These are phyloP conservation scores for Sarcophaga bullata DNA, from an alignment of 1,140 invertebrate species.

Conservation along the genomic window DNA sequence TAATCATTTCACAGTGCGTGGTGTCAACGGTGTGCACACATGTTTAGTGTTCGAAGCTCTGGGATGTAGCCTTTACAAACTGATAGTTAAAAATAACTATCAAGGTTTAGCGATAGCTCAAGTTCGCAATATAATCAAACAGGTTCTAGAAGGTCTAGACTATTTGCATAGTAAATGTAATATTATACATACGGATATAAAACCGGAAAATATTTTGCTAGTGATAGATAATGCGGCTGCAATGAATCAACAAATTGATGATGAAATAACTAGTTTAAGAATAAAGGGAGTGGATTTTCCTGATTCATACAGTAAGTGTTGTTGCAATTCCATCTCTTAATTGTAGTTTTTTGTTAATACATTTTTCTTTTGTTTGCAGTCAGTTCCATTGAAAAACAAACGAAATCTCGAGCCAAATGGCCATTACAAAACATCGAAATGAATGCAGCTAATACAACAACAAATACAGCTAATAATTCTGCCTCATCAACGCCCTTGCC, in stretches of 20 bases:
- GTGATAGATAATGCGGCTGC: slow-evolving; percentile 86
- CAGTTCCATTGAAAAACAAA: slow-evolving; percentile 64
- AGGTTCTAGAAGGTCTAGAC: slow-evolving; percentile 93
- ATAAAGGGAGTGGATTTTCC: slow-evolving; percentile 69
- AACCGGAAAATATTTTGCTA: slow-evolving; percentile 98
- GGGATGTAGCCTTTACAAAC: slow-evolving; percentile 95
- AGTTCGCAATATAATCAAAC: slow-evolving; percentile 94
- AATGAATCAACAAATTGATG: slow-evolving; percentile 88
- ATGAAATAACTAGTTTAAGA: slow-evolving; percentile 82
- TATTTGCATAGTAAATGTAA: slow-evolving; percentile 97
- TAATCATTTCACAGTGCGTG: slow-evolving; percentile 98
- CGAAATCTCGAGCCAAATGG: slow-evolving; percentile 62
- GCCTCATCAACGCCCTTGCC: slow-evolving; percentile 59
- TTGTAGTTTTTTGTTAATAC: background rate
- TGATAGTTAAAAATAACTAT: slow-evolving; percentile 98
- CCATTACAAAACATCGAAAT: slow-evolving; percentile 57
- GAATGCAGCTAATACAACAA: slow-evolving; percentile 57
- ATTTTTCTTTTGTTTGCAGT: slow-evolving; percentile 48
- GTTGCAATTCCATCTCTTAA: background rate
- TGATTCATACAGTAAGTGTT: slow-evolving; percentile 63
- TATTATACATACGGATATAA: slow-evolving; percentile 99
- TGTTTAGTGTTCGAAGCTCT: slow-evolving; percentile 99
- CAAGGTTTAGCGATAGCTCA: slow-evolving; percentile 94
- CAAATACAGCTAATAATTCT: slow-evolving; percentile 62
- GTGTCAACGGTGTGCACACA: slow-evolving; percentile 94